Percentiles rank a stretch among this genome's conserved stretches.
These are phyloP conservation scores for Ovis canadensis DNA, from an alignment of 2,113 vertebrate species.

Conservation along the genomic window DNA sequence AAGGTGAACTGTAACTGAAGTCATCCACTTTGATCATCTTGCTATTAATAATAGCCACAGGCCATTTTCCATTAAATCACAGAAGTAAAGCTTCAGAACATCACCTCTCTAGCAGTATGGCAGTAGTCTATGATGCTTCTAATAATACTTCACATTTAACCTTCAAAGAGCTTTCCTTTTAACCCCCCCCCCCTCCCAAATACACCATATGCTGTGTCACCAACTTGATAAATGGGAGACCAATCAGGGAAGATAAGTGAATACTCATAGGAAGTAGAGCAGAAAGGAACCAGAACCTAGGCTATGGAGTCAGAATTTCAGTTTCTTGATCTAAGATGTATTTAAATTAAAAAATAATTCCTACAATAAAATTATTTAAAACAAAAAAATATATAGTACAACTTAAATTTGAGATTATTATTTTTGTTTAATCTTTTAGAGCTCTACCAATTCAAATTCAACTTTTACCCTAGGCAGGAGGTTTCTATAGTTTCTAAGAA, in stretches of 20 bases:
- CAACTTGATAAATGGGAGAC: neutral
- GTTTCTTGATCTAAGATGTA: neutral
- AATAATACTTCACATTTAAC: neutral
- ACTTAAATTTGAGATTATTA: neutral
- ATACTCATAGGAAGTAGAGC: neutral
- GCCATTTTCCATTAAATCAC: neutral
- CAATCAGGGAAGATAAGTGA: neutral
- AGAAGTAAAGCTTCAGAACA: neutral
- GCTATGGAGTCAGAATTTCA: neutral
- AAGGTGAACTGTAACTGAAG: neutral
- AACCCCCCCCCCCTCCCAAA: neutral
- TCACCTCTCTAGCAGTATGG: neutral
- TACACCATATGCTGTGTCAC: neutral
- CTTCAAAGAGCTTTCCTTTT: neutral
- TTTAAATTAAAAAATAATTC: neutral
- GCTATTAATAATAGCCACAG: neutral
- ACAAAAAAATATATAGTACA: neutral
- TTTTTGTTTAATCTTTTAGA: neutral
- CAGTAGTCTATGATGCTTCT: neutral
- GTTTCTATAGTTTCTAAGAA: neutral
- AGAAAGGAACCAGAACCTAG: neutral
- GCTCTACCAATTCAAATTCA: neutral
- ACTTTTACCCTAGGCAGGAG: neutral
- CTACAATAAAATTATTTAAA: neutral
- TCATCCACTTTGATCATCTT: neutral